Evolutionary conservation across 2,113 vertebrate genomes (phyloP).

Genomic region (Indri indri): DNA sequence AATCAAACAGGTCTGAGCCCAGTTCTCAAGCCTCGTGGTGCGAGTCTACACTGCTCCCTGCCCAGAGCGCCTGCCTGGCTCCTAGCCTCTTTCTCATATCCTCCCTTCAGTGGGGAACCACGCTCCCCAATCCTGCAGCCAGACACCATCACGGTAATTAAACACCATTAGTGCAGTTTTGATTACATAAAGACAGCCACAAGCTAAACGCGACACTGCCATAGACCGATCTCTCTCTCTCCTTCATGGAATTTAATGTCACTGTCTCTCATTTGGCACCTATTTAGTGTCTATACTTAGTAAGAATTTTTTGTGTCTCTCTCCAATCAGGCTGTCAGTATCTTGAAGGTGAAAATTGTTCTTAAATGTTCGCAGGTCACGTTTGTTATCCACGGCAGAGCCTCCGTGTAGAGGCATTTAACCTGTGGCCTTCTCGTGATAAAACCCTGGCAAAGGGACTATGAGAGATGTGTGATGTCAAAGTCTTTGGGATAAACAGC

Average conservation of each 20-base stretch:
- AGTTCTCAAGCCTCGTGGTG: neutral
- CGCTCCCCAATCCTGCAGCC: rapidly evolving
- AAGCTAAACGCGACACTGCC: neutral
- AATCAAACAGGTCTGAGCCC: neutral
- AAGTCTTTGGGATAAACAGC: neutral
- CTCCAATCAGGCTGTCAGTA: neutral
- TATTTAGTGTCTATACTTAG: neutral
- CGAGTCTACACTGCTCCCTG: neutral
- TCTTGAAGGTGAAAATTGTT: neutral
- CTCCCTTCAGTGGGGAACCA: neutral
- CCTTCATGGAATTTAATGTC: neutral
- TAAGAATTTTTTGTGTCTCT: no score
- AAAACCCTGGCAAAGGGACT: neutral
- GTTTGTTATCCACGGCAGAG: neutral
- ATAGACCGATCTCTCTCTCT: neutral
- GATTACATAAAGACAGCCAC: neutral
- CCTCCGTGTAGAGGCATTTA: neutral
- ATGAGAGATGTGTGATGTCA: neutral
- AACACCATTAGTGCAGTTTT: neutral
- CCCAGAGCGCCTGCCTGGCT: neutral
- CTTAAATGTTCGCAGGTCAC: neutral
- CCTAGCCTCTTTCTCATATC: neutral
- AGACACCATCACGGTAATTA: neutral
- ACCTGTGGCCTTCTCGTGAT: no score
- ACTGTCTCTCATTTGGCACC: neutral